A percentile compares a stretch with the other conserved stretches of the same genome.
Evolutionary conservation across 2,888 invertebrate species (phyloP).

Genomic region (Tipula vernalis): DNA sequence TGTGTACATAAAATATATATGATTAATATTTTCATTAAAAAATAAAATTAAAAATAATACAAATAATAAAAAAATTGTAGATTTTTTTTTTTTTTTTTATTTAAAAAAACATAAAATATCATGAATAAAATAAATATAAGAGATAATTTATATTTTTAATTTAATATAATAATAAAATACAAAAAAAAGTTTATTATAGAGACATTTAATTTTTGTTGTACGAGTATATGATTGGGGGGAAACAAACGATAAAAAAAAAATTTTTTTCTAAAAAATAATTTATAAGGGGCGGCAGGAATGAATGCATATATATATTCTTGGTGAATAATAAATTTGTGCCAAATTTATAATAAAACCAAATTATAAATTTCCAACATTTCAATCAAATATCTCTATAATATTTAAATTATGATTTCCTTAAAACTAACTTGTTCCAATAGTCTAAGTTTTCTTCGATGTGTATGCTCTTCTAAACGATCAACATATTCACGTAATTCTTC

Average conservation of each 20-base stretch:
- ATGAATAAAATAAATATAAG: conserved; percentile 10
- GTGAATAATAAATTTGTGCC: not conserved
- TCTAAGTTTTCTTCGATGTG: conserved; percentile 77
- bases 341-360: not conserved
- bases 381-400: conserved; percentile 12
- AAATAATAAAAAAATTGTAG: conserved; percentile 13
- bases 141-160: conserved; percentile 11
- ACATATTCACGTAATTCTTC: conserved; percentile 87
- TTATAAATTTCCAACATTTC: not conserved
- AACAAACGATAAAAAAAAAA: not conserved
- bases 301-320: not conserved
- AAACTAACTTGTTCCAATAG: conserved; percentile 76
- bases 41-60: conserved; percentile 10
- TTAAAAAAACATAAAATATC: conserved; percentile 12
- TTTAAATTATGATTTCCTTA: not conserved
- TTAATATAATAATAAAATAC: conserved; percentile 11
- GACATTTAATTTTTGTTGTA: not conserved
- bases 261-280: not conserved
- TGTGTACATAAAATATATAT: not conserved
- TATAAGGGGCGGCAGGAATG: not conserved
- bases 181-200: not conserved
- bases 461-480: conserved; percentile 82
- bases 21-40: not conserved
- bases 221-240: not conserved
- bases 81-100: not conserved